A percentile compares a stretch with the other conserved stretches of the same genome.
Evolutionary conservation across 2,888 invertebrate species (phyloP).

Genomic region (Mythimna loreyi): DNA sequence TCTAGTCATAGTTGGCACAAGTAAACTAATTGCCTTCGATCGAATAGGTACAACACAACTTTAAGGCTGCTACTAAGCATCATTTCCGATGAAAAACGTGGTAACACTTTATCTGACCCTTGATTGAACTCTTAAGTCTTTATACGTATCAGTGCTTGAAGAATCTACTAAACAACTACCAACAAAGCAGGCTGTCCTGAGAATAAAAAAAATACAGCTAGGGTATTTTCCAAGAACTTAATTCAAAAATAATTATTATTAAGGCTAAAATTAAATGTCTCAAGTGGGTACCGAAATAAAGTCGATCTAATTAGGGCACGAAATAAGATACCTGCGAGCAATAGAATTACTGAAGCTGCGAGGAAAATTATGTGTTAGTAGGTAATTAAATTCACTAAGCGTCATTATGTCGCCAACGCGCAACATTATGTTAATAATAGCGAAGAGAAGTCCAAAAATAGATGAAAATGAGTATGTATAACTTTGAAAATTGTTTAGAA

Average conservation of each 20-base stretch:
- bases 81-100: neutral
- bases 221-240: no score
- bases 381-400: neutral
- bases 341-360: slow-evolving; percentile 14
- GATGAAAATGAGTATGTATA: neutral
- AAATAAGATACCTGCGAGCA: slow-evolving; percentile 13
- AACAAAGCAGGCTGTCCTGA: neutral
- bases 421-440: neutral
- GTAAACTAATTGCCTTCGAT: neutral
- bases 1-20: no score
- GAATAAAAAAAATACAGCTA: no score
- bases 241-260: no score
- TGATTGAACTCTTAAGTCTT: neutral
- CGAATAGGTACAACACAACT: neutral
- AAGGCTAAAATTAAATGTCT: neutral
- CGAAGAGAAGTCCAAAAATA: neutral
- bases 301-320: neutral
- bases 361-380: slow-evolving; percentile 7
- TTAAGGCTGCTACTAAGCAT: neutral
- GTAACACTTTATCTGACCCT: neutral
- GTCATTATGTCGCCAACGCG: neutral
- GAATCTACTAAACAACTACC: neutral
- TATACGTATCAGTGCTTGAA: neutral
- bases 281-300: neutral
- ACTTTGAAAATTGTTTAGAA: neutral